These are phyloP conservation scores for Himantopus leucocephalus DNA, from an alignment of 2,113 vertebrate species.

Conservation along the genomic window DNA sequence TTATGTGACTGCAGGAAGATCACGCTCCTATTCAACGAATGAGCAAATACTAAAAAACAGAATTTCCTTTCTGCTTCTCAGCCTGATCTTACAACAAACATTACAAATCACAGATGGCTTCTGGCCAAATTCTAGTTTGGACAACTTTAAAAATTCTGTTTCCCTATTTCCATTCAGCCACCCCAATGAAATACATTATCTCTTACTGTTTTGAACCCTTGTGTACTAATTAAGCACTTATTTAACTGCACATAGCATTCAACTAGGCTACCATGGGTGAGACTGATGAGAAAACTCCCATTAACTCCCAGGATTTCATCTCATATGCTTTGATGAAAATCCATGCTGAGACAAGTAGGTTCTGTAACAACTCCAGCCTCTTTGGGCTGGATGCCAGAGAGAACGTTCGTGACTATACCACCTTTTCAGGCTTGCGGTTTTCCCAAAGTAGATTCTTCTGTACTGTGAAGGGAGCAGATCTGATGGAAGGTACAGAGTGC, in stretches of 20 bases:
- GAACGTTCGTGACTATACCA: accelerated
- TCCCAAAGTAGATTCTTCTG: not conserved
- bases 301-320: not conserved
- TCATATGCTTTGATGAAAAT: not conserved
- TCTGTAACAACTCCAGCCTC: not conserved
- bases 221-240: not conserved
- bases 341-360: not conserved
- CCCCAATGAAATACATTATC: not conserved
- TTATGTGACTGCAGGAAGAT: not conserved
- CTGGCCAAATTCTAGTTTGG: not conserved
- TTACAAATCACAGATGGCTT: not conserved
- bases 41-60: not conserved
- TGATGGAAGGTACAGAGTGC: not conserved
- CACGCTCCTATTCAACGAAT: not conserved
- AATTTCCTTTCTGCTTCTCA: not conserved
- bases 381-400: not conserved
- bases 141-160: not conserved
- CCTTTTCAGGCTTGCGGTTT: not conserved
- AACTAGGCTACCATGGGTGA: not conserved
- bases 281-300: not conserved
- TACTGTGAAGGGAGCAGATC: not conserved
- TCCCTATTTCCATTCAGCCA: not conserved
- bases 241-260: not conserved
- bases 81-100: not conserved
- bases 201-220: not conserved